Percentiles rank a stretch among this genome's conserved stretches.
phyloP scores from a whole-genome alignment of 2,797 vertebrate genomes.

The Protonibea diacanthus region DNA sequence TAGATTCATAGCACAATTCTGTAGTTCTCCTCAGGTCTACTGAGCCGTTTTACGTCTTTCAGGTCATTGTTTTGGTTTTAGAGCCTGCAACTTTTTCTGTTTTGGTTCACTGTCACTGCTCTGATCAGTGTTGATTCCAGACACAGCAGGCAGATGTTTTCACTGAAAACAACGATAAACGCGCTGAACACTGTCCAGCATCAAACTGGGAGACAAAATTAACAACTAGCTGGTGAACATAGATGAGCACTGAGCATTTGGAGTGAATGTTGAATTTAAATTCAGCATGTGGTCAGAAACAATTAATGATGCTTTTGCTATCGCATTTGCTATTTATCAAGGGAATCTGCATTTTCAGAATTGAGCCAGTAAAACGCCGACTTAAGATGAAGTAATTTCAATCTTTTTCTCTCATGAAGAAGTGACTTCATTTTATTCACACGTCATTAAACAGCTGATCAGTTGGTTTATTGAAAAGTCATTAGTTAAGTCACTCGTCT shows the following conservation, averaged over 20 bases:
- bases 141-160: neutral
- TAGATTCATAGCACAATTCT: neutral
- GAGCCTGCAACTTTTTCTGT: neutral
- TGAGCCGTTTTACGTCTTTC: neutral
- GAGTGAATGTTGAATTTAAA: neutral
- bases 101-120: neutral
- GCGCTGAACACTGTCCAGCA: neutral
- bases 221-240: neutral
- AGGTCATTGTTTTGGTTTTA: neutral
- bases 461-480: too few relatives aligned
- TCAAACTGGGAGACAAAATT: neutral
- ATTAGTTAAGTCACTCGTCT: too few relatives aligned
- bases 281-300: neutral
- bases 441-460: too few relatives aligned
- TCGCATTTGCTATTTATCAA: too few relatives aligned
- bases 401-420: too few relatives aligned
- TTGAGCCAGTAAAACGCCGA: too few relatives aligned
- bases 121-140: conserved; percentile 3
- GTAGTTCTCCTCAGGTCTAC: neutral
- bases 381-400: too few relatives aligned
- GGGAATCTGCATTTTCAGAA: too few relatives aligned
- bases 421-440: too few relatives aligned
- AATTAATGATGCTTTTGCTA: neutral
- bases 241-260: neutral
- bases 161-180: neutral